A percentile compares a stretch with the other conserved stretches of the same genome.
Conservation (phyloP, 30 jellyfish, hydroid and myxozoan genomes). For the Aurelia sp. region DNA sequence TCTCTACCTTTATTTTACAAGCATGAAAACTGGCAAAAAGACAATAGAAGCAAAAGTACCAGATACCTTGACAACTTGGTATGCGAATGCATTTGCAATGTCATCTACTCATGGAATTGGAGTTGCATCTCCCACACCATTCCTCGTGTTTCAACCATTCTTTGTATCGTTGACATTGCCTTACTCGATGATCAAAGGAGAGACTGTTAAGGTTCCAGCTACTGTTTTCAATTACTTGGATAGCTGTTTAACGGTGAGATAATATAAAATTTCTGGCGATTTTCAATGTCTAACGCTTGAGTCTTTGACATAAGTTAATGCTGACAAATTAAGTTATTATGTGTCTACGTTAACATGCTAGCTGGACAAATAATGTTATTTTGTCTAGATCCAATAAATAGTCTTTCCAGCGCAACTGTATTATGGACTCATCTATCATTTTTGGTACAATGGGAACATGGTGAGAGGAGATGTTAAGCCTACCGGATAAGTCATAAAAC, state of each 20-base stretch:
- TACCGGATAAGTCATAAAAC: too few species aligned
- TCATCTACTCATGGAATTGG: constrained; percentile 79
- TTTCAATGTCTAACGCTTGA: too few species aligned
- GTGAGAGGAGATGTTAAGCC: too few species aligned
- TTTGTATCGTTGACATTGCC: constrained; percentile 85
- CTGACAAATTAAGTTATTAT: too few species aligned
- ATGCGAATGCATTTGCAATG: constrained; percentile 89
- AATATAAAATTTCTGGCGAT: too few species aligned
- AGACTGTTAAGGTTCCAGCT: constrained; percentile 79
- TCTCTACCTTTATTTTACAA: not conserved
- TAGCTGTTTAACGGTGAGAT: constrained; percentile 72
- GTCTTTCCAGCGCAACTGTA: too few species aligned
- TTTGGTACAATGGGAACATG: too few species aligned
- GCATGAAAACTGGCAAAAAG: constrained; percentile 69
- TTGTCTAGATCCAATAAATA: too few species aligned
- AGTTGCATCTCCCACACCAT: constrained; percentile 63
- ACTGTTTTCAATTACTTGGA: constrained; percentile 80
- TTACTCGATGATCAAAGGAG: constrained; percentile 86
- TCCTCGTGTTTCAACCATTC: constrained; percentile 86
- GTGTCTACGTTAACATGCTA: too few species aligned
- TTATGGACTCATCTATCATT: too few species aligned
- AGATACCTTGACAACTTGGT: constrained; percentile 89
- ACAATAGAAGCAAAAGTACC: constrained; percentile 78
- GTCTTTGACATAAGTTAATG: too few species aligned
- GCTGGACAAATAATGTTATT: too few species aligned